Evolutionary conservation across 2,797 vertebrate species (phyloP).

Genomic region (Lagocephalus sceleratus): DNA sequence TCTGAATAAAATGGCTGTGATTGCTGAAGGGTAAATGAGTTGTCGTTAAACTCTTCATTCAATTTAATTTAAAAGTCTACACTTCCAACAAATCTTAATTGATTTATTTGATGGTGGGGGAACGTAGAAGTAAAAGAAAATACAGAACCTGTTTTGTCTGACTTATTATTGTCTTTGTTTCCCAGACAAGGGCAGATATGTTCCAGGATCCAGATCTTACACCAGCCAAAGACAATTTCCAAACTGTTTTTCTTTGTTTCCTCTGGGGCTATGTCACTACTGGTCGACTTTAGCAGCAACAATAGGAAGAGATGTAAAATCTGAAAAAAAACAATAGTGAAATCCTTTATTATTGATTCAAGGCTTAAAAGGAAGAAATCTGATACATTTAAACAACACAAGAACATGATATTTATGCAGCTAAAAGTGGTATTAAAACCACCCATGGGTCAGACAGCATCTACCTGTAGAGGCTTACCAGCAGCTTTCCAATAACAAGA

Average conservation of each 20-base stretch:
- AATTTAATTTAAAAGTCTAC: too few species aligned
- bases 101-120: too few species aligned
- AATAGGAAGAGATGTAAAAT: constrained; percentile 89
- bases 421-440: too few species aligned
- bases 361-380: neutral
- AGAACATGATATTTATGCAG: neutral
- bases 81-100: too few species aligned
- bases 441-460: too few species aligned
- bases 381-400: constrained; percentile 73
- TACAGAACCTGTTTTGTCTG: constrained; percentile 12
- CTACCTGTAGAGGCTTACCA: constrained; percentile 79
- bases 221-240: constrained; percentile 79
- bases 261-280: constrained; percentile 64
- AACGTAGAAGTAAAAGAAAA: too few species aligned
- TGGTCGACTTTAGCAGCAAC: constrained; percentile 86
- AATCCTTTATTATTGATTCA: neutral
- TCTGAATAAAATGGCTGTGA: too few species aligned
- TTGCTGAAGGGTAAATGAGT: too few species aligned
- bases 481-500: constrained; percentile 86
- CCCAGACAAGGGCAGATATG: constrained; percentile 43
- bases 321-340: constrained; percentile 55
- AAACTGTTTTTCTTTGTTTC: constrained; percentile 81
- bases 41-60: too few species aligned
- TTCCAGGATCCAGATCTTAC: constrained; percentile 67
- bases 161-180: constrained; percentile 1